phyloP scores from a whole-genome alignment of 1,140 invertebrate species.

The Meloidogyne hapla region DNA sequence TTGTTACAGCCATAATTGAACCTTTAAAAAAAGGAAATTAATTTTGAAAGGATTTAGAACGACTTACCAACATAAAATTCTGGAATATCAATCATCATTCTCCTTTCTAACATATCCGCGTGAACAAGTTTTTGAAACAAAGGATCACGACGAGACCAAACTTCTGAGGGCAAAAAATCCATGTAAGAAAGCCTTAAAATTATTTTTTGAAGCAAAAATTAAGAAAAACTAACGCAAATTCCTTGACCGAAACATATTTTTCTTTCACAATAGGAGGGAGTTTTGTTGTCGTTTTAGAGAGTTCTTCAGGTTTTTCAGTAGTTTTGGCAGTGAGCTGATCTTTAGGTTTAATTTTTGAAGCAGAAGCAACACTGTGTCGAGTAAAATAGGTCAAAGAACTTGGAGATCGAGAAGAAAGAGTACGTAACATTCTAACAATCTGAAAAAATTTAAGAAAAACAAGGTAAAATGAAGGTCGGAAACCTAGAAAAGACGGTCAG shows the following conservation, averaged over 20 bases:
- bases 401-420: neutral
- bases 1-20: constrained; percentile 85
- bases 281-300: neutral
- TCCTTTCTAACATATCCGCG: constrained; percentile 84
- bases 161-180: constrained; percentile 88
- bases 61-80: constrained; percentile 91
- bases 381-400: neutral
- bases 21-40: constrained; percentile 69
- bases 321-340: neutral
- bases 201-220: neutral
- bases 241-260: constrained; percentile 15
- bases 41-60: neutral
- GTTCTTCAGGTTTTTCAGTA: neutral
- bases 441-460: too few species aligned
- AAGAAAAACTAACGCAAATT: constrained; percentile 17
- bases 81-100: constrained; percentile 81
- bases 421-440: neutral
- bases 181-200: constrained; percentile 77
- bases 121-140: constrained; percentile 85
- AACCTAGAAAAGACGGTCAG: too few species aligned
- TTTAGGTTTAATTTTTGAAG: neutral
- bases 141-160: constrained; percentile 75
- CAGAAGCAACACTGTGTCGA: neutral
- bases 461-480: too few species aligned
- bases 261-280: neutral